Evolutionary conservation across 2,797 vertebrate species (phyloP), one percentile per base, ranked within the genome.

Genomic region (Dallia pectoralis): DNA sequence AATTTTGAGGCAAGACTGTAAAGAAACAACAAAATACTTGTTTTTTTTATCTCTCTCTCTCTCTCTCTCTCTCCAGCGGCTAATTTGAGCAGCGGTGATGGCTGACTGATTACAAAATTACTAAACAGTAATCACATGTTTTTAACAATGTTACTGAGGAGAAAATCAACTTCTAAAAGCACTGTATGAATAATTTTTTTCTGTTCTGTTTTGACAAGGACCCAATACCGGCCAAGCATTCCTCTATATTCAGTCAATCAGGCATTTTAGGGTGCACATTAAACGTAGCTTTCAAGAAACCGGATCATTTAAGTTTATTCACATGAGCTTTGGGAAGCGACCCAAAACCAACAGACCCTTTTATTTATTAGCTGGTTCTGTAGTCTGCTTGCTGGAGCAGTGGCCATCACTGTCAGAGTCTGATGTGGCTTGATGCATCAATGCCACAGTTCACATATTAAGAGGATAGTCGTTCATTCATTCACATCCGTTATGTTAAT

Each of bases 381-480:
- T 59, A 59, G 53, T 27, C 53, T 27, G 9, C 22, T 59, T 25
- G 22, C 53, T 59, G 53, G 53, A 59, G 53, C 22, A 25, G 53
- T 25, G 53, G n/a, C 53, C 53, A 27, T 59, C 53, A 59, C 53
- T 59, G 53, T 59, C 53, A 59, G 53, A 72, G 68, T 49, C 56
- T 49, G 56, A 63, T 53, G 47, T 59, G 63, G 56, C 77, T 49
- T 79, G 71, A 79, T 70, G 69, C 33, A 72, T 66, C 69, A 77
- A 67, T 30, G 65, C 33, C 65, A 77, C 74, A 68, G 77, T 82
- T 51, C 36, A 62, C 67, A 61, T 68, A 67, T 78, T 59, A 56
- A 61, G 67, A 49, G 75, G 64, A 73, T 18, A 71, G 67, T 68
- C 15, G 59, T 66, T 51, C 70, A 59, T 75, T 70, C 22, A 77